Evolutionary conservation across 1,140 invertebrate species (phyloP), one percentile per base, ranked within the genome.

Genomic region (Melitaea cinxia): DNA sequence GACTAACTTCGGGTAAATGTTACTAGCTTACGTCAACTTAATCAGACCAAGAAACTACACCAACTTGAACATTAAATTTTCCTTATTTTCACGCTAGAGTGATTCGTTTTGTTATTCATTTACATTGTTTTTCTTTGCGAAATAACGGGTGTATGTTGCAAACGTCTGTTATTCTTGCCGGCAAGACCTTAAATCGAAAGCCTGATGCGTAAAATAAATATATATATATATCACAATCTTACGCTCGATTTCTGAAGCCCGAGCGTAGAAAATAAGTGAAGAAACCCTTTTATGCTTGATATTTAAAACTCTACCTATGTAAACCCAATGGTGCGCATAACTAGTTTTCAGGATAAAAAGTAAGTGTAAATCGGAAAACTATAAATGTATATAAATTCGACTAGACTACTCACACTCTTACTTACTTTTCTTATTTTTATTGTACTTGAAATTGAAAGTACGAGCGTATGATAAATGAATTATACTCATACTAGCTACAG

Each of bases 141-240:
- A 37, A 37, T 15, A 37, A 14, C 19, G n/a, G 9, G 39, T n/a
- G n/a, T n/a, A 45, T 45, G 7, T 10, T 7, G 15, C 17, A 19
- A 45, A 45, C 12, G 15, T 21, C 17, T 19, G 39, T 45, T 39
- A 39, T 26, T 39, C 30, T 21, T 39, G 17, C 35, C 24, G 7
- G 0, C 33, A 24, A 39, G 23, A 12, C 35, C 14, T 35, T 23
- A 56, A 56, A 39, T 56, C 19, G 35, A 56, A 39, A 10, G 33
- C 19, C 35, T 24, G 21, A 23, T 24, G n/a, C 53, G 23, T 56
- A 12, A 56, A 56, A 56, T 56, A 56, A 42, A 39, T 19, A 56
- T 54, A 54, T 39, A 39, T 19, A 56, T 54, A 54, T 39, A 37
- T 55, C 39, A 39, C 53, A 55, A 39, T 55, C 33, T 24, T 14